These are phyloP conservation scores for Ciona savignyi DNA, from an alignment of 23 tunicate genomes.

Conservation along the genomic window DNA sequence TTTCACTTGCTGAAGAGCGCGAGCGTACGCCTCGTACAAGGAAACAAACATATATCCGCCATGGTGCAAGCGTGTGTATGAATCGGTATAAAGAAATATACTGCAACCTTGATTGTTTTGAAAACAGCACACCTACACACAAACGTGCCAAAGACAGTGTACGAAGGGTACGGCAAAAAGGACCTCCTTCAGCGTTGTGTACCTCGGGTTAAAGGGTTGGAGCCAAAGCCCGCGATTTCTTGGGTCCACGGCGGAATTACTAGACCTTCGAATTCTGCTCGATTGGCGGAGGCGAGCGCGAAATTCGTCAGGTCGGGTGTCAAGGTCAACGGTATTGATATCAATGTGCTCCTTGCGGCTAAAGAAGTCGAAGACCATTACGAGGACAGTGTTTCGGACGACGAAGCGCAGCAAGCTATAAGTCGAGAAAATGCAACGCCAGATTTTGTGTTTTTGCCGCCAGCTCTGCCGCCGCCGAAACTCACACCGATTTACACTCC, in stretches of 20 bases:
- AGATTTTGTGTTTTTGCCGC: conserved; percentile 15
- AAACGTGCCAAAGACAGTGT: conserved; percentile 13
- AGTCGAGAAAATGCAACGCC: not conserved
- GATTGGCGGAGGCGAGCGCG: conserved; percentile 9
- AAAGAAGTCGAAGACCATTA: not conserved
- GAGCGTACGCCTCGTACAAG: too few species aligned
- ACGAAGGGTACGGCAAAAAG: conserved; percentile 42
- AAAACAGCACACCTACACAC: conserved; percentile 8
- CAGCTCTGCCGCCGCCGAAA: not conserved
- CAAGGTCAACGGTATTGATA: conserved; percentile 5
- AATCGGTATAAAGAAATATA: too few species aligned
- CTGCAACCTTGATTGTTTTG: not conserved
- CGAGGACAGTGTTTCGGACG: not conserved
- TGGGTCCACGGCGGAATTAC: conserved; percentile 30
- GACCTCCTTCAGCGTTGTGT: conserved; percentile 6
- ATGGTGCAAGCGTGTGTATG: not conserved
- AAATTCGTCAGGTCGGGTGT: not conserved
- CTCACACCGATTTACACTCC: conserved; percentile 12
- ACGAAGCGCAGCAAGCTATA: not conserved
- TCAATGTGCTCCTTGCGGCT: not conserved
- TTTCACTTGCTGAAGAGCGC: too few species aligned
- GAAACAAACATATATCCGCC: too few species aligned
- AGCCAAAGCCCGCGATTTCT: conserved; percentile 29
- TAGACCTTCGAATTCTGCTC: conserved; percentile 4
- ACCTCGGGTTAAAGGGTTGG: conserved; percentile 13